Base-by-base conservation (phyloP, 64 coral and sea anemone genomes). In the Montipora capricornis region DNA sequence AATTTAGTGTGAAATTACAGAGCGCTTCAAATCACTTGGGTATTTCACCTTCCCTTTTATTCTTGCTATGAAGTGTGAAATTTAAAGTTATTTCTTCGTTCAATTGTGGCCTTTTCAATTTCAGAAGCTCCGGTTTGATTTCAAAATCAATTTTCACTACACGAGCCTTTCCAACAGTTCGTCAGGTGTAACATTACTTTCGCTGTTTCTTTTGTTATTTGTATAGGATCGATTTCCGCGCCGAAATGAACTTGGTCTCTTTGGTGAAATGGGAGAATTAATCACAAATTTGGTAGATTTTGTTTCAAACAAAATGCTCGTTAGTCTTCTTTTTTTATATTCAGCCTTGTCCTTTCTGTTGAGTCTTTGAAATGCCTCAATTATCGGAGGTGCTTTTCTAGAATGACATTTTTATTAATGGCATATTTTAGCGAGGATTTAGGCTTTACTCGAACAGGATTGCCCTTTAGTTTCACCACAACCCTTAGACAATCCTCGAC, bases 181-280 rank as follows among this genome's bases (percentile, higher is more conserved):
- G 67, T 86, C 66, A 49, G 66, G 82, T 86, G 82, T 86, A 71
- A 73, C 82, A 73, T 86, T 86, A 73, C 82, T 86, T 86, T 86
- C 64, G 45, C 66, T 86, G 48, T n/a, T 6, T 86, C 82, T 73
- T 86, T 17, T 71, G 19, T 48, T 86, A 86, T 86, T 86, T 86
- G 66, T 50, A 86, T 64, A 73, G 47, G 82, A 86, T 86, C 66
- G 66, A 86, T 86, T 86, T 22, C 64, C 62, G 82, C 44, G 67
- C 37, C 6, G 66, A 86, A 86, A 86, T 86, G 70, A 73, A 86
- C 82, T 86, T 7, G 82, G 46, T 70, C 66, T 22, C 49, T 47
- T 57, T n/a, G 46, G 45, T 20, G 66, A 71, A 86, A 86, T 50
- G 62, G 19, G 82, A 86, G 71, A 71, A 86, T 86, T 86, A 86